Conservation (phyloP, 2,888 invertebrate species). For the Lithosia quadra region DNA sequence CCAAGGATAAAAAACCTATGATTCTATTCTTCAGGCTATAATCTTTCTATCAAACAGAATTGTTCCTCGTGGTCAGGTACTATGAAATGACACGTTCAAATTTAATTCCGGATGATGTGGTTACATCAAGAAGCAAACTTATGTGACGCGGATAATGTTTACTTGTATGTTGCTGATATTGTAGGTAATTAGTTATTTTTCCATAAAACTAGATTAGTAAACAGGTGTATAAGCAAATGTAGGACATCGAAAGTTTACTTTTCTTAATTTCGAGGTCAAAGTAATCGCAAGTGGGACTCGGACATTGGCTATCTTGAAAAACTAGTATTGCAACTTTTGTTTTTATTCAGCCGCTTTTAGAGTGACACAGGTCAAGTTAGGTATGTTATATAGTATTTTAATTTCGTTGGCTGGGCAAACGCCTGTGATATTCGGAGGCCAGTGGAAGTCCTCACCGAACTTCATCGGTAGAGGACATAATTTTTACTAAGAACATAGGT, state of each 20-base stretch:
- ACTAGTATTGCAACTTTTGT: constrained; percentile 82
- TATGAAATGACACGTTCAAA: too few species aligned
- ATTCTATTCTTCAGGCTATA: too few species aligned
- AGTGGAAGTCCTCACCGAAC: background rate
- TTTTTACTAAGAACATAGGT: too few species aligned
- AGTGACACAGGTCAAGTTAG: constrained; percentile 21
- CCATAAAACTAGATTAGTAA: constrained; percentile 27
- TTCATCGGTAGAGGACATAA: too few species aligned
- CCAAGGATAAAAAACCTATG: too few species aligned
- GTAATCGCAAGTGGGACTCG: constrained; percentile 70
- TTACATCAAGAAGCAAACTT: too few species aligned
- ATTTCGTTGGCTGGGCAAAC: background rate
- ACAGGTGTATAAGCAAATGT: constrained; percentile 49
- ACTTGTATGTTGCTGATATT: too few species aligned
- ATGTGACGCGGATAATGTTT: too few species aligned
- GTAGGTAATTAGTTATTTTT: constrained; percentile 6
- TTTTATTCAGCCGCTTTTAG: constrained; percentile 72
- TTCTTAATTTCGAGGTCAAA: constrained; percentile 71
- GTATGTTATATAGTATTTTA: background rate
- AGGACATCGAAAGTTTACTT: constrained; percentile 68
- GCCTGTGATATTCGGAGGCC: background rate
- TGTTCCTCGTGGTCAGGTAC: too few species aligned
- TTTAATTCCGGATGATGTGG: too few species aligned
- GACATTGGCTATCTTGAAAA: constrained; percentile 71
- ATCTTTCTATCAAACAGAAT: too few species aligned